phyloP scores from a whole-genome alignment of 2,113 vertebrate genomes.

The Saguinus midas region DNA sequence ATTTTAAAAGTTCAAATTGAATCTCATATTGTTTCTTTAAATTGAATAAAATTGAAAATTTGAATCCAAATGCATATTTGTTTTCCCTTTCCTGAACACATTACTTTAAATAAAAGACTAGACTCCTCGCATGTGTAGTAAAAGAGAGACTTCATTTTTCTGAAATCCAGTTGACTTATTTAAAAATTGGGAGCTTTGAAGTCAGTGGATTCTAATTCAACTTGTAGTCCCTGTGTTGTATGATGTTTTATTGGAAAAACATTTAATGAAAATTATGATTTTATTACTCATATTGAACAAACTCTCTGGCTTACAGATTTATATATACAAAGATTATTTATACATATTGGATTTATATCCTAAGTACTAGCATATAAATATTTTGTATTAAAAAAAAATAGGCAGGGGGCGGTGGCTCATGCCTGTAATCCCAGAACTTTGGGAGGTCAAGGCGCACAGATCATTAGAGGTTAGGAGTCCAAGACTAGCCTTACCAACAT shows the following conservation, averaged over 20 bases:
- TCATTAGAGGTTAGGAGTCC: too few species aligned
- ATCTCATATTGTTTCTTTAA: not conserved
- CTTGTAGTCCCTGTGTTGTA: not conserved
- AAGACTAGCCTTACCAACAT: too few species aligned
- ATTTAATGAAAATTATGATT: not conserved
- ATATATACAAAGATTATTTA: not conserved
- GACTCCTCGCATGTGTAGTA: not conserved
- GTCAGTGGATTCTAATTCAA: not conserved
- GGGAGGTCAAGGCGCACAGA: too few species aligned
- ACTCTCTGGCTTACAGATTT: not conserved
- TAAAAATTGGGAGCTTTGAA: not conserved
- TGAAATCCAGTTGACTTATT: not conserved
- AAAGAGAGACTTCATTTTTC: not conserved
- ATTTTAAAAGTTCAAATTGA: not conserved
- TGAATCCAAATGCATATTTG: not conserved
- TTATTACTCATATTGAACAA: not conserved
- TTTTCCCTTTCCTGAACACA: not conserved
- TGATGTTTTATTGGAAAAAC: not conserved
- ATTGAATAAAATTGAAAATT: not conserved
- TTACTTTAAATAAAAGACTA: not conserved
- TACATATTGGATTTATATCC: not conserved
- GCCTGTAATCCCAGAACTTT: too few species aligned
- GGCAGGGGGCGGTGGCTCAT: not conserved
- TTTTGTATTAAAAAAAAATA: not conserved
- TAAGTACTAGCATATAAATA: not conserved